Evolutionary conservation across 2,113 vertebrate species (phyloP), one percentile per base, ranked within the genome.

Genomic region (Anthoscopus minutus): DNA sequence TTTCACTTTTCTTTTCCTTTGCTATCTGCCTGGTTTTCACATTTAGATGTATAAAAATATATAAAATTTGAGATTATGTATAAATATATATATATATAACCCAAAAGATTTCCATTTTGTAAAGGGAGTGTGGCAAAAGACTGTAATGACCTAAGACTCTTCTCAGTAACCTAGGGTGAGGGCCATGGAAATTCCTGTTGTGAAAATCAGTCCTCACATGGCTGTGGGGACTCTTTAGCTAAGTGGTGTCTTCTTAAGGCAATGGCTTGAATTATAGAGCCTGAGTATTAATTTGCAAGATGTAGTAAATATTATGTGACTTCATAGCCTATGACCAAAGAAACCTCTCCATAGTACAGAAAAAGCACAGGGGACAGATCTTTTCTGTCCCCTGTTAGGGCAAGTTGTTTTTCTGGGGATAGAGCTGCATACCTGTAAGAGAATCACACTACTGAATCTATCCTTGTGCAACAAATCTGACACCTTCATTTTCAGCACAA

Each of bases 401-500:
- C 15, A 67, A 38, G 53, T 28, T 53, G 33, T 13, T 86, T 79
- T 91, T 30, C 23, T 64, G 19, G 20, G 14, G 14, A 22, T 18
- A 23, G 35, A 62, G 44, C 21, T 86, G 38, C 15, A 35, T 42
- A 16, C 14, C 35, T 3, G 2, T 30, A 38, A 72, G 27, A 4
- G 4, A 78, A 54, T 33, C 18, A 42, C 58, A 58, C 42, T 74
- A 21, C 51, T 0, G 6, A 18, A 47, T 54, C 65, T 81, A 12
- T 53, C 24, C 17, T 16, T 0, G 4, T 44, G 33, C 30, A 81
- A 79, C 47, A 89, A 40, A 73, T 35, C 30, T 76, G 56, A 42
- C 38, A 10, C 14, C 58, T 74, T 69, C 24, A 7, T 28, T 56
- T 40, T 69, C 3, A 4, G 24, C 1, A 3, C 0, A 3, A 16